phyloP scores from a whole-genome alignment of 1,140 invertebrate species.

The Uloborus diversus region DNA sequence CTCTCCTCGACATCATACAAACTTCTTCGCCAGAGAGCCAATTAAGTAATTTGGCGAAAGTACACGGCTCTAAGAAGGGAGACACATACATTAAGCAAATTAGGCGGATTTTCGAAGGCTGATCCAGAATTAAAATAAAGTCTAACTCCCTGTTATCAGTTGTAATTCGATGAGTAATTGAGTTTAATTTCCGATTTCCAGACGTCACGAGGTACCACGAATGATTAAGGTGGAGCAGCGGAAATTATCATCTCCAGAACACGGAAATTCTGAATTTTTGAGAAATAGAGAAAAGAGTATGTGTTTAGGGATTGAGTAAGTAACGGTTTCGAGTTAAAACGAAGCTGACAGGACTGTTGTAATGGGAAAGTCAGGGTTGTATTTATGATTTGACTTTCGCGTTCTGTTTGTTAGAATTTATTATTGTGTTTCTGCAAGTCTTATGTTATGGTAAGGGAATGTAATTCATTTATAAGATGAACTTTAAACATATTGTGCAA shows the following conservation, averaged over 20 bases:
- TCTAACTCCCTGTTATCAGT: conserved; percentile 22
- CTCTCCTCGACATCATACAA: neutral
- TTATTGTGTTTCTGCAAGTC: too few species aligned
- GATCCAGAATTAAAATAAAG: neutral
- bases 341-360: too few species aligned
- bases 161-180: conserved; percentile 31
- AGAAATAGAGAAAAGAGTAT: neutral
- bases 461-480: too few species aligned
- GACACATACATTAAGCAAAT: conserved; percentile 17
- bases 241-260: conserved; percentile 4
- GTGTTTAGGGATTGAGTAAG: too few species aligned
- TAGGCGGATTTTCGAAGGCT: conserved; percentile 12
- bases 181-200: conserved; percentile 7
- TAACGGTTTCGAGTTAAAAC: too few species aligned
- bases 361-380: too few species aligned
- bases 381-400: too few species aligned
- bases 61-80: conserved; percentile 8
- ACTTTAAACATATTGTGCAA: too few species aligned
- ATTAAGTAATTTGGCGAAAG: conserved; percentile 50
- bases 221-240: conserved; percentile 10
- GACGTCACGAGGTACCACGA: neutral
- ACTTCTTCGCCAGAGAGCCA: conserved; percentile 6
- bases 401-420: too few species aligned
- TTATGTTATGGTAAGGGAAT: too few species aligned
- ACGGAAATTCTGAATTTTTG: conserved; percentile 10